Evolutionary conservation across 2,797 vertebrate species (phyloP).

Genomic region (Pithecia hirsuta): DNA sequence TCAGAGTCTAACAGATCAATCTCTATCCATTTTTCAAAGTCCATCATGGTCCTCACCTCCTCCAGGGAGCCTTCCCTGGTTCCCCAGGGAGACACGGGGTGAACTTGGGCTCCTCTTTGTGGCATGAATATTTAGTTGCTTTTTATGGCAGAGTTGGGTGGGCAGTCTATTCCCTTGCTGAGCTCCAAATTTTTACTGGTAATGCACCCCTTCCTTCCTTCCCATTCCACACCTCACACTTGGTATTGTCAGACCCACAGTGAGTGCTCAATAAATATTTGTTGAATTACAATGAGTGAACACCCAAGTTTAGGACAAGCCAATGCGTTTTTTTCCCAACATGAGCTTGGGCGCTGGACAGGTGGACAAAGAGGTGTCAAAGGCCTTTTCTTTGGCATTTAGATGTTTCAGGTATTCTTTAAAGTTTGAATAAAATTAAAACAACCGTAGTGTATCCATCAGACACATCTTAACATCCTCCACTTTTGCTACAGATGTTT

Average conservation of each 20-base stretch:
- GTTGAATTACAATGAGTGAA: background rate
- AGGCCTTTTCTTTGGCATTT: background rate
- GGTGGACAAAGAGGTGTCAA: background rate
- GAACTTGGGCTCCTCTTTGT: background rate
- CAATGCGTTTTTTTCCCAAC: background rate
- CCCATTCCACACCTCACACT: background rate
- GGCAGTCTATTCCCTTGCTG: background rate
- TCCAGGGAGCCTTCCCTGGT: background rate
- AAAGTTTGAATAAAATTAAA: constrained; percentile 20
- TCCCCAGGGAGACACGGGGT: background rate
- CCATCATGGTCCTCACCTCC: background rate
- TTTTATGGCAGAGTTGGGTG: background rate
- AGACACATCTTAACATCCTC: background rate
- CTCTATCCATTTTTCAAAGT: background rate
- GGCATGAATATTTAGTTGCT: background rate
- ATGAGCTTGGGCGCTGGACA: background rate
- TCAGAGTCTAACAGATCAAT: background rate
- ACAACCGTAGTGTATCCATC: background rate
- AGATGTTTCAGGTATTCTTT: background rate
- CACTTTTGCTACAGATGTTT: background rate
- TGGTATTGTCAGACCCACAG: background rate
- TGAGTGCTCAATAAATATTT: background rate
- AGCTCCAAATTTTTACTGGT: background rate
- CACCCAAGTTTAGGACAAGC: background rate
- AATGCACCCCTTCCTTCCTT: background rate